Base-by-base conservation (phyloP, 1,140 invertebrate genomes). In the Sitobion miscanthi region DNA sequence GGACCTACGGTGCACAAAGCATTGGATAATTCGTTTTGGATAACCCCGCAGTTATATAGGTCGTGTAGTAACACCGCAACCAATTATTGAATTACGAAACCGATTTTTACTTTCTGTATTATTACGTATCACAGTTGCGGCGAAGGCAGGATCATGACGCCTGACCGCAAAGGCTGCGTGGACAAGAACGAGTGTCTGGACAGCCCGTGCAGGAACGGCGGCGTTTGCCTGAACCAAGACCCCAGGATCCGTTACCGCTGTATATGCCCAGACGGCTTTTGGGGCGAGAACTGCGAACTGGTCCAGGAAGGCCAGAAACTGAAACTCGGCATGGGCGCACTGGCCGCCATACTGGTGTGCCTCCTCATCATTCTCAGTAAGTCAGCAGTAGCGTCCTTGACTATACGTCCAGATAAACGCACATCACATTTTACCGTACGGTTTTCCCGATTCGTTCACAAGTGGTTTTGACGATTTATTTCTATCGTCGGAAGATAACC, bases 121-220 rank as follows among this genome's bases (percentile, higher is more conserved):
- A 35, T 35, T 30, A 30, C 25, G 42, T 45, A 21, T 85, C 45
- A 38, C 57, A 99, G 98, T 95, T 99, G 98, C 96, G 98, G 98
- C 94, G 98, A 98, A 96, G 98, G 98, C 95, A 97, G 97, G 95
- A 96, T 98, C 94, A 97, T 98, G 95, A 98, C 98, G 52, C 96
- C 97, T 88, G 98, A 99, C 96, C 97, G 97, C 94, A 98, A 98
- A 95, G 97, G 97, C 94, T 99, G 98, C 95, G 97, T 97, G 95
- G 98, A 99, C 96, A 98, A 98, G 95, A 98, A 99, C 95, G 98
- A 99, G 95, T 99, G 98, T 95, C 96, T 98, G 94, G 98, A 98
- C 95, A 96, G 97, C 95, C 98, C 98, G 94, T 99, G 98, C 95
- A 96, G 98, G 94, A 99, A 99, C 95, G 98, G 98, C 86, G 98